These are phyloP conservation scores for Phengaris alcon DNA, from an alignment of 2,888 invertebrate species.

Conservation along the genomic window DNA sequence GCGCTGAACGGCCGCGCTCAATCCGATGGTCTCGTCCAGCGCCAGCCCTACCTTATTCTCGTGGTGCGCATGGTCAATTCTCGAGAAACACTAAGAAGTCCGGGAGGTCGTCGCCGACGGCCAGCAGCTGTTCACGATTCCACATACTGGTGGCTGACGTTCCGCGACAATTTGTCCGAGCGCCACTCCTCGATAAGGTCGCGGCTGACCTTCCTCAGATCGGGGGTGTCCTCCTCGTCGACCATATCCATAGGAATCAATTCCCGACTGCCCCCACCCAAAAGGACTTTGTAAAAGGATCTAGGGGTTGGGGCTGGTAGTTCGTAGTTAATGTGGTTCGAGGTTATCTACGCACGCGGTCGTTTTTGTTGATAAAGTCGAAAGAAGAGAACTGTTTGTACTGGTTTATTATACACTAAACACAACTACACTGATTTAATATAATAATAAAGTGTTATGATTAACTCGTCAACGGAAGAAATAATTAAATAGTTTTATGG, in stretches of 20 bases:
- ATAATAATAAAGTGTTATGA: too few species aligned
- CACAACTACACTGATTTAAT: too few species aligned
- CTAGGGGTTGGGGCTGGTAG: too few species aligned
- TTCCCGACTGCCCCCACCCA: slow-evolving; percentile 85
- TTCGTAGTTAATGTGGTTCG: too few species aligned
- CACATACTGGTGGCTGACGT: slow-evolving; percentile 69
- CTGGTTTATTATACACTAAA: too few species aligned
- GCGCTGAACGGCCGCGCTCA: slow-evolving; percentile 78
- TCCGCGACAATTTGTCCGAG: slow-evolving; percentile 58
- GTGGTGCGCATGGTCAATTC: slow-evolving; percentile 85
- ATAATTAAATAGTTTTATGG: too few species aligned
- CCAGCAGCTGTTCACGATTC: slow-evolving; percentile 78
- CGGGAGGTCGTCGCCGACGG: slow-evolving; percentile 63
- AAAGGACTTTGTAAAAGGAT: too few species aligned
- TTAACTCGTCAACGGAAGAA: too few species aligned
- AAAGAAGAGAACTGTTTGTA: too few species aligned
- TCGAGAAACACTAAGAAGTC: too few species aligned
- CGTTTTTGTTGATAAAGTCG: too few species aligned
- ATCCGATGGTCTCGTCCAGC: slow-evolving; percentile 83
- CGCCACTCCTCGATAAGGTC: slow-evolving; percentile 85
- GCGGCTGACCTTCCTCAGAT: slow-evolving; percentile 77
- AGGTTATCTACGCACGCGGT: too few species aligned
- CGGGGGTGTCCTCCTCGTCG: slow-evolving; percentile 75
- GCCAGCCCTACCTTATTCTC: slow-evolving; percentile 78
- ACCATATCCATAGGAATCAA: slow-evolving; percentile 76